Evolutionary conservation across 2,113 vertebrate genomes (phyloP).

Genomic region (Ornithorhynchus anatinus): DNA sequence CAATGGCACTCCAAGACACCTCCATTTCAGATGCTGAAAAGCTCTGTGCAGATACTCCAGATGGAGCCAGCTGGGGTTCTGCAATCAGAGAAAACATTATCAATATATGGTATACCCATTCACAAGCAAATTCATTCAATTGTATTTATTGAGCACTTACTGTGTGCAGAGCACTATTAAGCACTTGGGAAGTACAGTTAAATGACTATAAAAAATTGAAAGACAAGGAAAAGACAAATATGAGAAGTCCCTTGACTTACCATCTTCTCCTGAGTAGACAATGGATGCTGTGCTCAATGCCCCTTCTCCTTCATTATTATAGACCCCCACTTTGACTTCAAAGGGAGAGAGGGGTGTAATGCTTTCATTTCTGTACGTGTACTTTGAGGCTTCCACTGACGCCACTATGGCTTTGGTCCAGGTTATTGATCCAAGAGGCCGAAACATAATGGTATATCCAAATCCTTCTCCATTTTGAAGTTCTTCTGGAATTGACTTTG

Average conservation of each 20-base stretch:
- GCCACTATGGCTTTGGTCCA: constrained; percentile 84
- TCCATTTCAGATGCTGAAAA: constrained; percentile 81
- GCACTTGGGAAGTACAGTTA: too few relatives aligned
- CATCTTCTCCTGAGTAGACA: constrained; percentile 86
- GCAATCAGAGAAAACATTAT: constrained; percentile 14
- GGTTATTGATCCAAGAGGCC: constrained; percentile 72
- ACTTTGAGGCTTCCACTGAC: constrained; percentile 79
- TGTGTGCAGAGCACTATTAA: too few relatives aligned
- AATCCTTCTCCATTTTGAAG: constrained; percentile 87
- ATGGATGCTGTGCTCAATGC: constrained; percentile 69
- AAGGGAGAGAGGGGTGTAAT: constrained; percentile 80
- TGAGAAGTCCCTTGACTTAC: constrained; percentile 57
- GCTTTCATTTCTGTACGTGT: constrained; percentile 83
- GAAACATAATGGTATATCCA: constrained; percentile 83
- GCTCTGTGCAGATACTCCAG: constrained; percentile 67
- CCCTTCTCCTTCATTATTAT: constrained; percentile 84
- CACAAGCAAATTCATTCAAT: not conserved
- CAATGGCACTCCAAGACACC: constrained; percentile 83
- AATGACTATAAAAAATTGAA: too few relatives aligned
- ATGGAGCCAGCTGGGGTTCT: constrained; percentile 82
- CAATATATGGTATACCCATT: not conserved
- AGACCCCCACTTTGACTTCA: constrained; percentile 87
- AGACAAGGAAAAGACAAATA: too few relatives aligned
- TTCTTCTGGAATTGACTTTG: constrained; percentile 85
- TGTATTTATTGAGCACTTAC: too few relatives aligned